phyloP scores from a whole-genome alignment of 2,888 invertebrate genomes.

The Campoplex nolae region DNA sequence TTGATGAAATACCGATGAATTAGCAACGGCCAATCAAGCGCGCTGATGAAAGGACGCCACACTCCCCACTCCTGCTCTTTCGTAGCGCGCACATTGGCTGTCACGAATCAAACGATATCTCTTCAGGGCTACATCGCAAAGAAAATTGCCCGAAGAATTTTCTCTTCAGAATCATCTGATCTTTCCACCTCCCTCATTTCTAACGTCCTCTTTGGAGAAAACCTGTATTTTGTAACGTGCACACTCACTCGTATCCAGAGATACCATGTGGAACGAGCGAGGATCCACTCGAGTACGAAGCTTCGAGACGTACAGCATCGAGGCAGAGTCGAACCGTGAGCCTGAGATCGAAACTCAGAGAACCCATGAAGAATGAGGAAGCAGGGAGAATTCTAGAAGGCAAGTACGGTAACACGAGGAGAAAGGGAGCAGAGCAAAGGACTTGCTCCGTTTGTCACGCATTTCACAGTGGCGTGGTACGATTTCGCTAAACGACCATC shows the following conservation, averaged over 20 bases:
- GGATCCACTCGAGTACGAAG: constrained; percentile 7
- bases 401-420: not conserved
- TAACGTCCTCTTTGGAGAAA: not conserved
- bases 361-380: constrained; percentile 25
- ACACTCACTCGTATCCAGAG: not conserved
- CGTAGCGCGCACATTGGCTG: not conserved
- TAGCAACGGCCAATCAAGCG: not conserved
- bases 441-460: constrained; percentile 63
- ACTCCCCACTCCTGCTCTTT: not conserved
- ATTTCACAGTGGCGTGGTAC: constrained; percentile 50
- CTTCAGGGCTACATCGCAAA: not conserved
- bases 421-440: constrained; percentile 20
- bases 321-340: constrained; percentile 11
- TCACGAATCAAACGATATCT: not conserved
- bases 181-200: not conserved
- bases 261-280: constrained; percentile 6
- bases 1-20: not conserved
- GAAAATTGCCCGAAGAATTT: not conserved
- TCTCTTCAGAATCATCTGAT: not conserved
- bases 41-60: not conserved
- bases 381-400: not conserved
- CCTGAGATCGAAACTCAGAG: constrained; percentile 10
- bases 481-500: constrained; percentile 63
- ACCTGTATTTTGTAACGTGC: not conserved
- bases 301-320: not conserved